Conservation (phyloP, 2,888 invertebrate genomes). For the Camptogramma bilineatum region DNA sequence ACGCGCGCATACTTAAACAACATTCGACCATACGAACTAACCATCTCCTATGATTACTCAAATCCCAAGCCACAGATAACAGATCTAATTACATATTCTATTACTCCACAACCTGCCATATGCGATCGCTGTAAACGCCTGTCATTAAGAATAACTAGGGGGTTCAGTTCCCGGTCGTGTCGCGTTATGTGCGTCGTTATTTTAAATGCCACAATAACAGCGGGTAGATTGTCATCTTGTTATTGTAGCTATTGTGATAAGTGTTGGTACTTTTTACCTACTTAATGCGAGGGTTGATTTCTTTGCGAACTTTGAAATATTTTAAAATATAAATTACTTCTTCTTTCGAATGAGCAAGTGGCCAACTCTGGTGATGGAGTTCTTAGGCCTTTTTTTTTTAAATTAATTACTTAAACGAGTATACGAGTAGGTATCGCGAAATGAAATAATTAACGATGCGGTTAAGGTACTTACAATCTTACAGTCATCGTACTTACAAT, state of each 20-base stretch:
- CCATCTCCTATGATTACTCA: not conserved
- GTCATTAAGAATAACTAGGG: slow-evolving; percentile 63
- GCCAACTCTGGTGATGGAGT: too few species aligned
- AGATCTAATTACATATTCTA: slow-evolving; percentile 55
- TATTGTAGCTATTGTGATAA: slow-evolving; percentile 8
- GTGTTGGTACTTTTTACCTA: not conserved
- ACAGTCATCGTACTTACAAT: too few species aligned
- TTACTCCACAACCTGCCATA: slow-evolving; percentile 65
- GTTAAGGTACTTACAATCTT: too few species aligned
- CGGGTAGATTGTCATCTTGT: slow-evolving; percentile 45
- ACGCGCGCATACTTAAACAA: too few species aligned
- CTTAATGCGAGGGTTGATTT: not conserved
- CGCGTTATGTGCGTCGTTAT: slow-evolving; percentile 70
- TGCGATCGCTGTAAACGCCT: slow-evolving; percentile 69
- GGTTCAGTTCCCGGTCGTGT: slow-evolving; percentile 47
- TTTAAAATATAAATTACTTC: too few species aligned
- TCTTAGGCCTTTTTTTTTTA: too few species aligned
- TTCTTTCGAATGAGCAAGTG: too few species aligned
- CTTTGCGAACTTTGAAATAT: too few species aligned
- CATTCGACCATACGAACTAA: not conserved
- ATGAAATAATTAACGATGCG: too few species aligned
- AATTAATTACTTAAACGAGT: too few species aligned
- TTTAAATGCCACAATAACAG: slow-evolving; percentile 72
- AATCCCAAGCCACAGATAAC: slow-evolving; percentile 38
- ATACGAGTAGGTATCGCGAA: too few species aligned